phyloP scores from a whole-genome alignment of 2,113 vertebrate genomes.

The Pithys albifrons region DNA sequence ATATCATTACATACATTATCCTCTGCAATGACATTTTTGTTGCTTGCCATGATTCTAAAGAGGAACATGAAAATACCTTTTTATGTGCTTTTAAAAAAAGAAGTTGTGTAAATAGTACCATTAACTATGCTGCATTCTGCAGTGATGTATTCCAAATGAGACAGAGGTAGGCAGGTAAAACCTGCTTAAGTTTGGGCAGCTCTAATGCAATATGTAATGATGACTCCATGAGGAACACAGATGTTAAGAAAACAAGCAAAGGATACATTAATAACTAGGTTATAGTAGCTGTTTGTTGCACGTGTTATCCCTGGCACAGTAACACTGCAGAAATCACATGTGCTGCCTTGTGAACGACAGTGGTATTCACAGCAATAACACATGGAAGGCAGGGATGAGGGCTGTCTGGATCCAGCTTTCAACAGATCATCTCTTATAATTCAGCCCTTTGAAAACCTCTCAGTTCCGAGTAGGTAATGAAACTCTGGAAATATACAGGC shows the following conservation, averaged over 20 bases:
- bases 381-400: not conserved
- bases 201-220: not conserved
- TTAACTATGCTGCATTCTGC: not conserved
- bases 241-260: constrained; percentile 23
- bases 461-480: not conserved
- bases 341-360: constrained; percentile 2
- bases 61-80: not conserved
- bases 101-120: not conserved
- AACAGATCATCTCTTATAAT: not conserved
- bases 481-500: not conserved
- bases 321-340: not conserved
- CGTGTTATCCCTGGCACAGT: not conserved
- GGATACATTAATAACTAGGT: not conserved
- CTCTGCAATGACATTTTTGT: not conserved
- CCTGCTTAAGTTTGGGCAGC: not conserved
- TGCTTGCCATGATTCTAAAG: not conserved
- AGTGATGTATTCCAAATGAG: not conserved
- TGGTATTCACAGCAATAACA: not conserved
- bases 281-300: not conserved
- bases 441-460: not conserved
- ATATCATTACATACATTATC: not conserved
- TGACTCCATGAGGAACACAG: not conserved
- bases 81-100: not conserved
- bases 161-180: not conserved
- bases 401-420: not conserved